These are phyloP conservation scores for Otolemur garnettii DNA, from an alignment of 2,113 vertebrate genomes.

Conservation along the genomic window DNA sequence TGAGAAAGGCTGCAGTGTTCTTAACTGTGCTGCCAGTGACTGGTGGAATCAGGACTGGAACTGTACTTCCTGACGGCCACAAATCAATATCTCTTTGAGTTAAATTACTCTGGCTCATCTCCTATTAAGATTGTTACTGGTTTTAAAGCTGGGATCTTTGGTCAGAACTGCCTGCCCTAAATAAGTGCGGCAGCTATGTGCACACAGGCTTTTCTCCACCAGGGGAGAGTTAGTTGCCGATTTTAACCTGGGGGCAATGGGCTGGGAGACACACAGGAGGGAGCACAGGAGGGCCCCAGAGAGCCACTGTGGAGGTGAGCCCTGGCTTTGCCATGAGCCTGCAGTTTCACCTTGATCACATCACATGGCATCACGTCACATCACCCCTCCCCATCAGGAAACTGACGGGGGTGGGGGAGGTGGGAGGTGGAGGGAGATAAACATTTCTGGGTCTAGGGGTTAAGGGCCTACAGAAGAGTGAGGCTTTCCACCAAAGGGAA, in stretches of 20 bases:
- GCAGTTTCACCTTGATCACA: neutral
- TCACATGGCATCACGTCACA: neutral
- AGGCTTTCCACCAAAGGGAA: neutral
- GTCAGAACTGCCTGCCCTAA: neutral
- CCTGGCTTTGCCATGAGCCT: neutral
- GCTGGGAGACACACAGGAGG: neutral
- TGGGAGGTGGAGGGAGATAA: neutral
- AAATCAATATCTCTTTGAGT: neutral
- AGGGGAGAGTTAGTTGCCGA: neutral
- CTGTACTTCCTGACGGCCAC: fast-evolving
- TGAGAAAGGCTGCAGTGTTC: neutral
- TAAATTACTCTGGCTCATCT: neutral
- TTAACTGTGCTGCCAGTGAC: neutral
- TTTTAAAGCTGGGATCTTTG: neutral
- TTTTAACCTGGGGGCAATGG: neutral
- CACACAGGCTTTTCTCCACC: neutral
- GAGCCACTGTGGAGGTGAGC: fast-evolving
- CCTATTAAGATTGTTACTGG: neutral
- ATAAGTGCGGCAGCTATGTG: neutral
- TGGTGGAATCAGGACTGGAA: fast-evolving
- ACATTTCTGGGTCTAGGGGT: neutral
- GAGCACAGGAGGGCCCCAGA: neutral
- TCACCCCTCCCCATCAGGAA: neutral
- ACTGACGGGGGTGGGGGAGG: neutral
- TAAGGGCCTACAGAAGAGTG: neutral